Percentiles rank a stretch among this genome's conserved stretches.
Conservation (phyloP, 92 coral and sea anemone genomes). For the Bergia puertoricense region DNA sequence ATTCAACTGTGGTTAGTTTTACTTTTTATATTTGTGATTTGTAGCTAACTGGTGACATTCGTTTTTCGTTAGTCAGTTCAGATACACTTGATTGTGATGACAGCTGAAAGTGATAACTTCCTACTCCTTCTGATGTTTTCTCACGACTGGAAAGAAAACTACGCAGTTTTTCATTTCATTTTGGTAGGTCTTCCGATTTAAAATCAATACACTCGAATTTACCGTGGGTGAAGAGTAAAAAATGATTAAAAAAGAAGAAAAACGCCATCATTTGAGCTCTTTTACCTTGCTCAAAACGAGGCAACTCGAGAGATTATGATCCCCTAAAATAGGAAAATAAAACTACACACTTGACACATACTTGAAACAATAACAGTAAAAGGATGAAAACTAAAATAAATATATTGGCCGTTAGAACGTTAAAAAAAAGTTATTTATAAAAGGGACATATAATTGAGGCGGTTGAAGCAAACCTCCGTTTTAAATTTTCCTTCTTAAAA, state of each 20-base stretch:
- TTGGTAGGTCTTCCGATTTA: conserved; percentile 14
- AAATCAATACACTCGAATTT: background rate
- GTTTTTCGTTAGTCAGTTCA: background rate
- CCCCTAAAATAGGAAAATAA: background rate
- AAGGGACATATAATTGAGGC: background rate
- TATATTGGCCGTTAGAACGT: background rate
- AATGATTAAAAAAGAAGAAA: background rate
- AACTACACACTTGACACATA: background rate
- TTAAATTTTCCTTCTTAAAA: no score
- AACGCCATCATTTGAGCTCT: background rate
- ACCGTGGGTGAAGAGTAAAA: background rate
- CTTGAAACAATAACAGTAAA: background rate
- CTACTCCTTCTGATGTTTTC: background rate
- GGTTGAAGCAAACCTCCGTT: no score
- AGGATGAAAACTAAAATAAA: background rate
- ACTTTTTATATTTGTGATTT: no score
- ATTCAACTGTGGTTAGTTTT: no score
- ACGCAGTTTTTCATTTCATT: background rate
- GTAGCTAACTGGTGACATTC: background rate
- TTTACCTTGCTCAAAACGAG: background rate
- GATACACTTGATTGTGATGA: background rate
- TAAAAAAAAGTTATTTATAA: no score
- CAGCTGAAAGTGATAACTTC: background rate
- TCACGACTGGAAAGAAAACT: background rate
- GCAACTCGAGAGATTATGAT: background rate